phyloP scores from a whole-genome alignment of 2,113 vertebrate species.

The Etheostoma spectabile region DNA sequence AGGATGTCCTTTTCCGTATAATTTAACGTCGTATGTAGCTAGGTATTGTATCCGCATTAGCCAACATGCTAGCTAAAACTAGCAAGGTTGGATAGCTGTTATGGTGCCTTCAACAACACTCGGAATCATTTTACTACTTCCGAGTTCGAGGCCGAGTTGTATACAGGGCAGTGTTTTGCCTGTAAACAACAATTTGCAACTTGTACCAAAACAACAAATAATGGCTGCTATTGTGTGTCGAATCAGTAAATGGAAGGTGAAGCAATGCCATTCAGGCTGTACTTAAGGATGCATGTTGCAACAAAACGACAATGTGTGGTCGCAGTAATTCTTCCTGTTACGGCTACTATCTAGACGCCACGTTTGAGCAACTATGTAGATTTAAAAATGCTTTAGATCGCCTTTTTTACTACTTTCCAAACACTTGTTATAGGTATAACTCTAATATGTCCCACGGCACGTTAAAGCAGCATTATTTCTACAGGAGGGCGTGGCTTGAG shows the following conservation, averaged over 20 bases:
- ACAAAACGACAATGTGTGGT: background rate
- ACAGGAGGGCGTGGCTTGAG: too few relatives aligned
- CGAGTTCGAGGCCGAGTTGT: background rate
- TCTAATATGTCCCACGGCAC: constrained; percentile 1
- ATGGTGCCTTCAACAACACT: constrained; percentile 45
- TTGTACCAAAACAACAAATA: background rate
- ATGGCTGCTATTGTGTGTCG: background rate
- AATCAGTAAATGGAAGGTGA: background rate
- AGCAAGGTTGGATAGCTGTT: constrained; percentile 54
- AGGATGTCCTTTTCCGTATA: background rate
- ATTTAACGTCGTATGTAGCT: constrained; percentile 54
- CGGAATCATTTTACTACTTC: constrained; percentile 19
- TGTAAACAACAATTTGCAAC: background rate
- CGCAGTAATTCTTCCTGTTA: accelerated
- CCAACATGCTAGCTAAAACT: constrained; percentile 51
- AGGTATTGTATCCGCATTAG: constrained; percentile 58
- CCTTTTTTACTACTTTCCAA: background rate
- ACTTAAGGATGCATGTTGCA: background rate
- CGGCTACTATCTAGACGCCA: background rate
- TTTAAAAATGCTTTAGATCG: background rate
- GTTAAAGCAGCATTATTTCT: background rate
- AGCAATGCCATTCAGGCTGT: too few relatives aligned
- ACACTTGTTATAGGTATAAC: background rate
- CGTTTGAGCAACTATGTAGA: background rate
- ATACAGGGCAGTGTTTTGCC: background rate